These are phyloP conservation scores for Cerastis rubricosa DNA, from an alignment of 2,888 invertebrate species.

Conservation along the genomic window DNA sequence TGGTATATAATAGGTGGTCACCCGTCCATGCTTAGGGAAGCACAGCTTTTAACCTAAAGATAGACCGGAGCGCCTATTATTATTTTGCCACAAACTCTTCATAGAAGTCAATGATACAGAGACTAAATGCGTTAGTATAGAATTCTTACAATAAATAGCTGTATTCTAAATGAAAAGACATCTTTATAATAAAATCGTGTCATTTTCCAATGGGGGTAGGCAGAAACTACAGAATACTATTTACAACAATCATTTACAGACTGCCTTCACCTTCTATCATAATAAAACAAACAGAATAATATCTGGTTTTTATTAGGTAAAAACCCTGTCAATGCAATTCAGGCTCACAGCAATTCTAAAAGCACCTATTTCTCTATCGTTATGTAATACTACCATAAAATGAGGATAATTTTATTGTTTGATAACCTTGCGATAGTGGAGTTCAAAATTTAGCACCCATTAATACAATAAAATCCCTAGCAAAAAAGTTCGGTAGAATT, in stretches of 20 bases:
- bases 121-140: neutral
- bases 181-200: neutral
- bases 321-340: neutral
- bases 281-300: neutral
- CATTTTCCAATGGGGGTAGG: neutral
- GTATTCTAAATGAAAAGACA: neutral
- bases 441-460: neutral
- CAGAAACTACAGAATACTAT: neutral
- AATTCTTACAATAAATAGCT: neutral
- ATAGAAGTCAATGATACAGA: neutral
- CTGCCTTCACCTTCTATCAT: accelerated
- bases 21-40: too few species aligned
- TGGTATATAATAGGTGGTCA: too few species aligned
- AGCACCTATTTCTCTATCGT: neutral
- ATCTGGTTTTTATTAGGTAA: neutral
- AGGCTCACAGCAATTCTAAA: neutral
- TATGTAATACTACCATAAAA: neutral
- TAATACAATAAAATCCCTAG: neutral
- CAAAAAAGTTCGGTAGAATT: neutral
- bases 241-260: neutral
- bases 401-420: neutral
- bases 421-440: neutral
- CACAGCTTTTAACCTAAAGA: too few species aligned
- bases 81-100: too few species aligned
- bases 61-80: too few species aligned